phyloP scores from a whole-genome alignment of 2,113 vertebrate species.

The Tupaia chinensis region DNA sequence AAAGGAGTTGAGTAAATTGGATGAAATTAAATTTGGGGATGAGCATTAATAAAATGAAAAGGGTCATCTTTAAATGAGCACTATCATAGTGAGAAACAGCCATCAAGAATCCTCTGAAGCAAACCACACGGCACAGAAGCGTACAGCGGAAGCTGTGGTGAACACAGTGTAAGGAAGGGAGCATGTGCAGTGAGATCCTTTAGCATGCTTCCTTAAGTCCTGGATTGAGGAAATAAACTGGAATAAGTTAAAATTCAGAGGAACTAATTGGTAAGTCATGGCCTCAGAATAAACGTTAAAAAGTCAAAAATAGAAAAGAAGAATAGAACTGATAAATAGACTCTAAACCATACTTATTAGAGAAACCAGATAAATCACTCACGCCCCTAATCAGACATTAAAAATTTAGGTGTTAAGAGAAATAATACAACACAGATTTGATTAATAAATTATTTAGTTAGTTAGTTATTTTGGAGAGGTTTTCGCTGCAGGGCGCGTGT shows the following conservation, averaged over 20 bases:
- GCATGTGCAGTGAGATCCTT: background rate
- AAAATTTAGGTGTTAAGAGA: background rate
- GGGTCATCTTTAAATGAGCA: background rate
- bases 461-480: too few relatives aligned
- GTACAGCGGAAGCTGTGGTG: background rate
- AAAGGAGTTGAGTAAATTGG: too few relatives aligned
- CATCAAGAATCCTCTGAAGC: background rate
- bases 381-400: background rate
- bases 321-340: constrained; percentile 20
- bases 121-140: background rate
- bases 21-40: background rate
- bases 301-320: background rate
- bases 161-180: background rate
- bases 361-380: constrained; percentile 24
- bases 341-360: background rate
- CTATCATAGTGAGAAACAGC: background rate
- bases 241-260: constrained; percentile 16
- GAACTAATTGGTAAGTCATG: background rate
- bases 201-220: background rate
- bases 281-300: constrained; percentile 41
- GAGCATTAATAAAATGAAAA: constrained; percentile 5
- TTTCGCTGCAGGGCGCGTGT: too few relatives aligned
- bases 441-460: too few relatives aligned
- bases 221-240: background rate
- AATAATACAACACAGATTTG: background rate